Percentiles rank a stretch among this genome's conserved stretches.
phyloP scores from a whole-genome alignment of 2,797 vertebrate genomes.

The Morus bassanus region DNA sequence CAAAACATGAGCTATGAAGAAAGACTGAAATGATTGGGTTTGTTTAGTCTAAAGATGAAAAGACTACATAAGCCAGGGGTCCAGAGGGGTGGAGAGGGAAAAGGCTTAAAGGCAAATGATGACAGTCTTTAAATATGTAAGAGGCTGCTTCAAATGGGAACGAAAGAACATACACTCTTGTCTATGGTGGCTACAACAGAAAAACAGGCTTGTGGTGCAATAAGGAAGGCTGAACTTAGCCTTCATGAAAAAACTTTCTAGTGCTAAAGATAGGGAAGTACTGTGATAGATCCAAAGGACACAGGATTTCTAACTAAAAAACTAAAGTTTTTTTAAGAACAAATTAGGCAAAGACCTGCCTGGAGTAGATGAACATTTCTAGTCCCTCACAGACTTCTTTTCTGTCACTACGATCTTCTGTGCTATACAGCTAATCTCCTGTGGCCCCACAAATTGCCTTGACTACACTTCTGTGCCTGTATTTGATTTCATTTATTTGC shows the following conservation, averaged over 20 bases:
- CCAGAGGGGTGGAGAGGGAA: not conserved
- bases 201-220: not conserved
- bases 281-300: not conserved
- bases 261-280: not conserved
- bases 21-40: not conserved
- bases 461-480: not conserved
- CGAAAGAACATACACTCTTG: not conserved
- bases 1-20: not conserved
- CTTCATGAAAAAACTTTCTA: not conserved
- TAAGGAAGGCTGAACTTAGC: not conserved
- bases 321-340: not conserved
- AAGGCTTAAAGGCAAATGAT: not conserved
- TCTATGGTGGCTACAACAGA: not conserved
- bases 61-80: not conserved
- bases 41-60: not conserved
- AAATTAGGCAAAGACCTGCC: not conserved
- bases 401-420: not conserved
- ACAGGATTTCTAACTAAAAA: not conserved
- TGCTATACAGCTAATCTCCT: not conserved
- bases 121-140: not conserved
- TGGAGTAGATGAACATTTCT: not conserved
- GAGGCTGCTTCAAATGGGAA: not conserved
- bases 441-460: not conserved
- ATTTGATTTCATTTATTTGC: not conserved
- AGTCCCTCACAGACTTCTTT: not conserved